A percentile compares a stretch with the other conserved stretches of the same genome.
Conservation (phyloP, 2,888 invertebrate genomes). For the Periphyllus acericola region DNA sequence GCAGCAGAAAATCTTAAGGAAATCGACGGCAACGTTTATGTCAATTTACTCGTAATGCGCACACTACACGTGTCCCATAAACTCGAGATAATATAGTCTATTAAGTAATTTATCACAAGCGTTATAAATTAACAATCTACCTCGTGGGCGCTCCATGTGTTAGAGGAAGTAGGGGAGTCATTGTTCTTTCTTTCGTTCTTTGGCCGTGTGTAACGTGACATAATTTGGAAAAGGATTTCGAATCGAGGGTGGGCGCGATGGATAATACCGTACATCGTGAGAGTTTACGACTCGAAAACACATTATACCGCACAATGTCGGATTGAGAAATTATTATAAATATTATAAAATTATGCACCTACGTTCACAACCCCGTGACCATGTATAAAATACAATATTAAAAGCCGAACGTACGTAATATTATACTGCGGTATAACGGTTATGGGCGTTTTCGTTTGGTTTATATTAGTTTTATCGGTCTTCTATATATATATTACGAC, state of each 20-base stretch:
- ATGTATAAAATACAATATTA: too few relatives aligned
- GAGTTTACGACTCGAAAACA: background rate
- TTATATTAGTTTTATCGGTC: too few relatives aligned
- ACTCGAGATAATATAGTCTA: background rate
- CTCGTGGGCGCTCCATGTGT: slow-evolving; percentile 13
- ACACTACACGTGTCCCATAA: too few relatives aligned
- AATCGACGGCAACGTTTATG: background rate
- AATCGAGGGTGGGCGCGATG: background rate
- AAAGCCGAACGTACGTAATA: too few relatives aligned
- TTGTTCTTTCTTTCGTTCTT: background rate
- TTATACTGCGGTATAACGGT: too few relatives aligned
- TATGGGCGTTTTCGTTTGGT: too few relatives aligned
- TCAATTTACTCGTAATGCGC: too few relatives aligned
- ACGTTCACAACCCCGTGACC: too few relatives aligned
- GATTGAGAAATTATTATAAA: too few relatives aligned
- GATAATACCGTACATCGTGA: background rate
- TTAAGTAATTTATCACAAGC: slow-evolving; percentile 23
- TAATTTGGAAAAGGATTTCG: background rate
- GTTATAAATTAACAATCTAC: slow-evolving; percentile 8
- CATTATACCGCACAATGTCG: too few relatives aligned
- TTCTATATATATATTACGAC: too few relatives aligned
- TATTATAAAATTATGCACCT: too few relatives aligned
- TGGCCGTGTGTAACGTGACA: background rate
- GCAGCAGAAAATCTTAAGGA: background rate
- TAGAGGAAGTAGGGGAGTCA: background rate